phyloP scores from a whole-genome alignment of 2,888 invertebrate genomes.

The Catocala sponsa region DNA sequence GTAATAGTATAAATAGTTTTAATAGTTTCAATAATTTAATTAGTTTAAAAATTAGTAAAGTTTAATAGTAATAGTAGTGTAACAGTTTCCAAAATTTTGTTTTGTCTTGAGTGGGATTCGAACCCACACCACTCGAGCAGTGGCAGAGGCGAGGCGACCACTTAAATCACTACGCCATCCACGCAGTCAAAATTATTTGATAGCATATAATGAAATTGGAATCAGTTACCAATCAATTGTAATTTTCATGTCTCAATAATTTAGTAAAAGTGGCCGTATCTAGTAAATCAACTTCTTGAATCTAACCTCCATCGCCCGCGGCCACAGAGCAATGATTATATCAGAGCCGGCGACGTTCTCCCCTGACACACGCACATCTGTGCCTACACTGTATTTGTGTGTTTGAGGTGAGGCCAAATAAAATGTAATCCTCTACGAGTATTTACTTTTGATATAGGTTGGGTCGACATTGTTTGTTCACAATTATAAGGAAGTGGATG shows the following conservation, averaged over 20 bases:
- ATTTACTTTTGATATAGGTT: conserved; percentile 19
- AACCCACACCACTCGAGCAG: too few species aligned
- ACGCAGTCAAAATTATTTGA: too few species aligned
- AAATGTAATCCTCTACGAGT: conserved; percentile 15
- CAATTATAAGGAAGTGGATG: conserved; percentile 12
- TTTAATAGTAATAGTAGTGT: too few species aligned
- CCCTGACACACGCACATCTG: conserved; percentile 22
- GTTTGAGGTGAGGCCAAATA: conserved; percentile 25
- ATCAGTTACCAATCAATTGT: too few species aligned
- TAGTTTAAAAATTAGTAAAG: too few species aligned
- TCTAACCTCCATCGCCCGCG: conserved; percentile 33
- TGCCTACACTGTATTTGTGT: conserved; percentile 16
- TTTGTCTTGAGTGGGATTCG: too few species aligned
- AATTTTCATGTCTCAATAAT: neutral
- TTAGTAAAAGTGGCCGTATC: conserved; percentile 15
- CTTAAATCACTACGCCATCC: too few species aligned
- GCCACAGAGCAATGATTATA: conserved; percentile 45
- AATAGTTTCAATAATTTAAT: too few species aligned
- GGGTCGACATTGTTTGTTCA: conserved; percentile 6
- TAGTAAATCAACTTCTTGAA: conserved; percentile 20
- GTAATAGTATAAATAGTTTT: too few species aligned
- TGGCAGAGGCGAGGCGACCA: too few species aligned
- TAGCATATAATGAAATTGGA: too few species aligned
- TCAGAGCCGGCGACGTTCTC: conserved; percentile 35
- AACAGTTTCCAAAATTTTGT: too few species aligned